These are phyloP conservation scores for Thunnus thynnus DNA, from an alignment of 2,113 vertebrate genomes.

Conservation along the genomic window DNA sequence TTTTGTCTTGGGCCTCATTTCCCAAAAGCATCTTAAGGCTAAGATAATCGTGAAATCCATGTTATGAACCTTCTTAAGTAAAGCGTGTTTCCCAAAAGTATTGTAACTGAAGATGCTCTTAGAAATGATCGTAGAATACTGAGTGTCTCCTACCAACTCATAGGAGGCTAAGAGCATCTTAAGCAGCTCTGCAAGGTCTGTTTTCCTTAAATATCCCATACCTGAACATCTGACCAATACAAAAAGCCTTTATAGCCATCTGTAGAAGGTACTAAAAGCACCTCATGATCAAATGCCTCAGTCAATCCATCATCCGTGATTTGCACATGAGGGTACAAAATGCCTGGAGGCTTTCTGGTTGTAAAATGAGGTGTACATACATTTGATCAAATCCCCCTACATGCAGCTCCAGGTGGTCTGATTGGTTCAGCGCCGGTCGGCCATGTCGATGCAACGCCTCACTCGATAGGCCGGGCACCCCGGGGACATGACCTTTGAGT, in stretches of 20 bases:
- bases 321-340: slow-evolving; percentile 36
- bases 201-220: too few relatives aligned
- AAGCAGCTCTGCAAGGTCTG: too few relatives aligned
- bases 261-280: slow-evolving; percentile 13
- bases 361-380: slow-evolving; percentile 54
- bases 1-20: too few relatives aligned
- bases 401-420: slow-evolving; percentile 2
- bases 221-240: background rate
- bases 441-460: background rate
- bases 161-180: too few relatives aligned
- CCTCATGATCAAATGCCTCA: slow-evolving; percentile 30
- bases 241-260: background rate
- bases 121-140: too few relatives aligned
- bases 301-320: slow-evolving; percentile 46
- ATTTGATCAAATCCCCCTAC: slow-evolving; percentile 51
- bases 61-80: too few relatives aligned
- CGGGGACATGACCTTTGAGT: slow-evolving; percentile 34
- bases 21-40: too few relatives aligned
- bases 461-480: slow-evolving; percentile 32
- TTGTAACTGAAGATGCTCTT: too few relatives aligned
- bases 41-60: too few relatives aligned
- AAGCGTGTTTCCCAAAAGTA: too few relatives aligned
- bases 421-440: slow-evolving; percentile 20
- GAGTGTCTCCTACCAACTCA: too few relatives aligned
- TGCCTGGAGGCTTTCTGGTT: slow-evolving; percentile 33